Evolutionary conservation across 2,888 invertebrate genomes (phyloP), one percentile per base, ranked within the genome.

Genomic region (Copidosoma aretas): DNA sequence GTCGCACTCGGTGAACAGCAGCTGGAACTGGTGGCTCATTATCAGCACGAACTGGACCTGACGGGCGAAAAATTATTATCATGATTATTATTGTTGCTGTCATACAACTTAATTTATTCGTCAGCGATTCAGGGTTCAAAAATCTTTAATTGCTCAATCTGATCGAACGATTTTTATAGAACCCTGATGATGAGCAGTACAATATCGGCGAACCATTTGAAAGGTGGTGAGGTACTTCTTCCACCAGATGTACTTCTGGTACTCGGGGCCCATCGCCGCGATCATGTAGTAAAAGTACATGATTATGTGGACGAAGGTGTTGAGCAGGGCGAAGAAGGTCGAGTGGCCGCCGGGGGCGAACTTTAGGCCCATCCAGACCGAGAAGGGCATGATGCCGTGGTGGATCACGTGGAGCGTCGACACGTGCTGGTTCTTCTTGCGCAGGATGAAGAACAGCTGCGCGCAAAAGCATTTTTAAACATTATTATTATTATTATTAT

Each of bases 271-370:
- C 91, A 97, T 91, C 25, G 97, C 97, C 8, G 97, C 90, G 72
- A 97, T 88, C 91, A 96, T 95, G 84, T 97, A 98, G 86, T 98
- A 98, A 85, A 93, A 93, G 85, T 98, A 97, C 97, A 98, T 97
- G 73, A 97, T 89, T 80, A 97, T 93, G 85, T 98, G 97, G 71
- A 98, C 97, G 83, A 97, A 95, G 2, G 95, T 92, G 85, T 97
- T 97, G 77, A 97, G 88, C 77, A 96, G 88, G 46, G 96, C 93
- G 84, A 97, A 97, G 88, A 97, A 97, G 69, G 97, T 97, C 84
- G 95, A 95, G 87, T 97, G 97, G 54, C 97, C 97, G 85, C 97
- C 97, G 81, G 96, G 95, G 53, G 95, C 95, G 86, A 97, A 97
- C 84, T 95, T 95, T 80, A 97, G 88, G 56, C 97, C 97, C 89